phyloP scores from a whole-genome alignment of 2,888 invertebrate genomes.

The Scaptodrosophila latifasciaeformis region DNA sequence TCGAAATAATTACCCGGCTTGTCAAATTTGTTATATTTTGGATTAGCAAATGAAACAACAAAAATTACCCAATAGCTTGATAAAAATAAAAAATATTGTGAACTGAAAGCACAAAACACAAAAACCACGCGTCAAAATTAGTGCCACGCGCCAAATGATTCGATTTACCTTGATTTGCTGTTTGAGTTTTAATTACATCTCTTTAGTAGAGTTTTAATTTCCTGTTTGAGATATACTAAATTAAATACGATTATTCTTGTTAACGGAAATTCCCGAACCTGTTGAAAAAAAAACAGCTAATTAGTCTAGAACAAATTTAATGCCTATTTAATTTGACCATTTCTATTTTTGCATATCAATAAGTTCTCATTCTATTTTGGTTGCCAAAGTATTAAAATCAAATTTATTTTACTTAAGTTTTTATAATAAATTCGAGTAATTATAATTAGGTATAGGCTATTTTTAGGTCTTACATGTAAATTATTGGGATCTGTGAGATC shows the following conservation, averaged over 20 bases:
- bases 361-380: slow-evolving; percentile 20
- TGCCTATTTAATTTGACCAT: slow-evolving; percentile 35
- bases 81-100: slow-evolving; percentile 4
- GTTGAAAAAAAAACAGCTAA: no score
- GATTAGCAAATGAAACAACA: slow-evolving; percentile 38
- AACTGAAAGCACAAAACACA: slow-evolving; percentile 7
- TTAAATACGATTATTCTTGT: slow-evolving; percentile 20
- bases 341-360: slow-evolving; percentile 36
- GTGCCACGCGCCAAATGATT: slow-evolving; percentile 34
- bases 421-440: not conserved
- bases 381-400: slow-evolving; percentile 40
- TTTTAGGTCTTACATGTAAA: no score
- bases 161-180: not conserved
- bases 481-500: not conserved
- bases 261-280: no score
- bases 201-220: slow-evolving; percentile 40
- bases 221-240: slow-evolving; percentile 38
- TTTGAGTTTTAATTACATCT: slow-evolving; percentile 30
- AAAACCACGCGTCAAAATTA: slow-evolving; percentile 15
- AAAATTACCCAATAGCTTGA: no score
- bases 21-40: slow-evolving; percentile 58
- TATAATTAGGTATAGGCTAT: not conserved
- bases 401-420: slow-evolving; percentile 37
- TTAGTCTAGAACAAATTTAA: no score
- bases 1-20: slow-evolving; percentile 55